Evolutionary conservation across 2,113 vertebrate genomes (phyloP), one percentile per base, ranked within the genome.

Genomic region (Gorsachius goisagi): DNA sequence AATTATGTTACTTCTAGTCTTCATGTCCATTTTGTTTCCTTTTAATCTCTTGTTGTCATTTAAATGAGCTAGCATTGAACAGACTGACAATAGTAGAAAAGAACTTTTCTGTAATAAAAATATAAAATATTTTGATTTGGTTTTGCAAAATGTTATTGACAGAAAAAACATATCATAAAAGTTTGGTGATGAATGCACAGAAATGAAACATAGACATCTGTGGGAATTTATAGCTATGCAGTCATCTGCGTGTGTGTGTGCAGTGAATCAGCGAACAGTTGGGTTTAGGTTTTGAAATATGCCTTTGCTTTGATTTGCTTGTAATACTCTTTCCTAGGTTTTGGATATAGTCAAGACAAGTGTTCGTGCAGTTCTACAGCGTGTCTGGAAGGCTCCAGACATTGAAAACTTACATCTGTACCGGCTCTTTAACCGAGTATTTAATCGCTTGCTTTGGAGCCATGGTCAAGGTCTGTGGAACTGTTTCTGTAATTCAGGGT

Each of bases 381-480:
- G 97, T 14, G 98, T 99, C 97, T 99, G 99, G 99, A 99, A 97
- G 95, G 99, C 99, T 93, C 97, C 98, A 3, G 99, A 99, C 35
- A 97, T 99, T 5, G 99, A 99, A 30, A 99, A 98, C 94, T 98
- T 99, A 94, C 98, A 98, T 86, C 97, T 99, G 28, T 99, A 99
- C 94, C 98, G 99, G 50, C 98, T 99, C 94, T 99, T 99, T 96
- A 99, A 98, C 96, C 99, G 99, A 3, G 98, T 99, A 52, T 99
- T 99, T 96, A 99, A 98, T 97, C 98, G 99, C 63, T 97, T 99
- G 66, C 99, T 99, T 22, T 99, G 99, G 99, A 99, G 98, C 96
- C 99, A 99, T 7, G 99, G 99, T 53, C 99, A 99, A 96, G 99
- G 99, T 47, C 96, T 99, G 9, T 99, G 99, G 99, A 99, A 99